A percentile compares a stretch with the other conserved stretches of the same genome.
Evolutionary conservation across 2,797 vertebrate genomes (phyloP).

Genomic region (Falco peregrinus): DNA sequence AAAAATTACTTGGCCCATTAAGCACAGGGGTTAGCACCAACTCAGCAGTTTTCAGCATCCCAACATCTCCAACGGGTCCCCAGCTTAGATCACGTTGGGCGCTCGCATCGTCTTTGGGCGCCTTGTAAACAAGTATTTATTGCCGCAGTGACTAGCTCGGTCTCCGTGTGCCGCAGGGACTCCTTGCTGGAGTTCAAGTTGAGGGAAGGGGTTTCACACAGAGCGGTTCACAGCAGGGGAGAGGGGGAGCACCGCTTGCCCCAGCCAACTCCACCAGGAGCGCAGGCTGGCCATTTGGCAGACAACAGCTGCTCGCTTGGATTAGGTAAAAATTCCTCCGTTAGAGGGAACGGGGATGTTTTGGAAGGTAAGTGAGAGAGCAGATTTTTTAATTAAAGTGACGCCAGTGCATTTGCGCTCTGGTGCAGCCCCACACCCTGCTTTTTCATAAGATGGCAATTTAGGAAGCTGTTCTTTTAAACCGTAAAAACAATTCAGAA

Average conservation of each 20-base stretch:
- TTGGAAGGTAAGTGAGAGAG: neutral
- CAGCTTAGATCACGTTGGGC: fast-evolving
- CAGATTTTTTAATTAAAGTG: constrained; percentile 4
- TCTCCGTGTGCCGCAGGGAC: neutral
- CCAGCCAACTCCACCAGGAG: neutral
- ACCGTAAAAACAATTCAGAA: neutral
- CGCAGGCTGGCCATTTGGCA: neutral
- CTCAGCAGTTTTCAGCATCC: neutral
- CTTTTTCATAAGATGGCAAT: neutral
- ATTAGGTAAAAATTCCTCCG: constrained; percentile 14
- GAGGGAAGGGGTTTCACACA: constrained; percentile 36
- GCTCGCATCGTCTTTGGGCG: fast-evolving
- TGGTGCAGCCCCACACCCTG: neutral
- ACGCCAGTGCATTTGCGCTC: neutral
- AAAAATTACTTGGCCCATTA: neutral
- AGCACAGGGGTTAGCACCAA: neutral
- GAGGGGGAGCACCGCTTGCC: neutral
- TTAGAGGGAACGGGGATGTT: neutral
- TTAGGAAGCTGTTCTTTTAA: constrained; percentile 13
- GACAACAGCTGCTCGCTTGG: neutral
- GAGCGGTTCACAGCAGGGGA: neutral
- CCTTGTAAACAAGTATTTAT: neutral
- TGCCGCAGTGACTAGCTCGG: neutral
- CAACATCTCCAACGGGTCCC: neutral
- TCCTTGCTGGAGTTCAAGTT: neutral